Evolutionary conservation across 2,888 invertebrate species (phyloP), one percentile per base, ranked within the genome.

Genomic region (Acanthosepion lycidas): DNA sequence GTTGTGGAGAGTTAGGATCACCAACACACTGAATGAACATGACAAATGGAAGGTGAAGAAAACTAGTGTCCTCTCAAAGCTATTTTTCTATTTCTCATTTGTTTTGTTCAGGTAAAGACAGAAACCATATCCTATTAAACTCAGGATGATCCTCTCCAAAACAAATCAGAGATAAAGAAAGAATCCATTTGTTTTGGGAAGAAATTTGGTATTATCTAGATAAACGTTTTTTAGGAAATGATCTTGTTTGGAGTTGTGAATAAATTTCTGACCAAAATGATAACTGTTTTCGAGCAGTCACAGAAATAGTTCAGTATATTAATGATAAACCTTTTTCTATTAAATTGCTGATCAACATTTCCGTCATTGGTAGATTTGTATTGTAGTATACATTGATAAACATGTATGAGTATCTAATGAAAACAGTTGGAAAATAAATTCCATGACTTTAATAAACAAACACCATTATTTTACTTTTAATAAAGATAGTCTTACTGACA

Each of bases 201-300:
- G n/a, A 78, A n/a, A 78, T n/a, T 78, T 78, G 78, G n/a, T 78
- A 78, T 78, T 78, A 78, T 78, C 78, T 78, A n/a, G 59, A 59
- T 26, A 78, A 33, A 78, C 78, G 12, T 15, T 6, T 78, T 78
- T 78, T n/a, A 33, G 78, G n/a, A 78, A 78, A 78, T n/a, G 1
- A 78, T 78, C n/a, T 33, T 1, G 78, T 33, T 33, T 3, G 78
- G 78, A 78, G 18, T 78, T 33, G 15, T n/a, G n/a, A 78, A 78
- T 78, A 78, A 78, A 78, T 15, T 15, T 15, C 15, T 78, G n/a
- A 15, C 18, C 15, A 12, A n/a, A n/a, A n/a, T 78, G 78, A 15
- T 78, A n/a, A 15, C 78, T n/a, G 78, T 78, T n/a, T 78, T 15
- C 26, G 23, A 59, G 59, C 23, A 23, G 23, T 59, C 23, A 6